Percentiles rank a stretch among this genome's conserved stretches.
phyloP scores from a whole-genome alignment of 2,113 vertebrate genomes.

The Corythaixoides concolor region DNA sequence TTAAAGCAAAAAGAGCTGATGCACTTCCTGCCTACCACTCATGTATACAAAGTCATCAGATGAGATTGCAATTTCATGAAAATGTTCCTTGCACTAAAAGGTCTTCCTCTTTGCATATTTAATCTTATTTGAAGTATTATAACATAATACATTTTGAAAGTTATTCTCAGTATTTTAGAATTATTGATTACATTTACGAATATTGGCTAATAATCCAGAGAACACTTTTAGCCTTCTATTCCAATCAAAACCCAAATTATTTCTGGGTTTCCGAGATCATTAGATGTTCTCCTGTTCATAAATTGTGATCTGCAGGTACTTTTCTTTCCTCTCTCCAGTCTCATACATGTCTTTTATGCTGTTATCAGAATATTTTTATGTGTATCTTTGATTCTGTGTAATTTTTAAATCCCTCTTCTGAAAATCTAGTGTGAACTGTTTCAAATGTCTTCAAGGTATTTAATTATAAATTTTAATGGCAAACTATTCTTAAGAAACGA shows the following conservation, averaged over 20 bases:
- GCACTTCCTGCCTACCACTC: not conserved
- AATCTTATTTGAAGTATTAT: not conserved
- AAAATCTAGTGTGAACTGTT: not conserved
- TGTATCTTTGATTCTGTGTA: not conserved
- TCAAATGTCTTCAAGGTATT: not conserved
- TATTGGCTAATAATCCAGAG: not conserved
- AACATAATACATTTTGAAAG: not conserved
- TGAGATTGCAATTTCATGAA: not conserved
- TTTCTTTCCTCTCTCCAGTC: not conserved
- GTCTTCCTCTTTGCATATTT: not conserved
- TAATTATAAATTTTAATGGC: not conserved
- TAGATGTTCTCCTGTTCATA: not conserved
- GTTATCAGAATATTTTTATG: not conserved
- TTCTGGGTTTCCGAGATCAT: not conserved
- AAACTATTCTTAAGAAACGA: not conserved
- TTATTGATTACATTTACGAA: not conserved
- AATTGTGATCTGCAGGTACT: not conserved
- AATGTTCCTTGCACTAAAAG: not conserved
- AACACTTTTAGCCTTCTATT: not conserved
- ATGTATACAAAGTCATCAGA: not conserved
- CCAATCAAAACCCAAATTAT: not conserved
- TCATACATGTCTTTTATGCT: not conserved
- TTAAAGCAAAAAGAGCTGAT: not conserved
- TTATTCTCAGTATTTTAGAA: not conserved
- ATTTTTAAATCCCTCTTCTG: not conserved